Evolutionary conservation across 1,140 invertebrate genomes (phyloP).

Genomic region (Eueides isabella): DNA sequence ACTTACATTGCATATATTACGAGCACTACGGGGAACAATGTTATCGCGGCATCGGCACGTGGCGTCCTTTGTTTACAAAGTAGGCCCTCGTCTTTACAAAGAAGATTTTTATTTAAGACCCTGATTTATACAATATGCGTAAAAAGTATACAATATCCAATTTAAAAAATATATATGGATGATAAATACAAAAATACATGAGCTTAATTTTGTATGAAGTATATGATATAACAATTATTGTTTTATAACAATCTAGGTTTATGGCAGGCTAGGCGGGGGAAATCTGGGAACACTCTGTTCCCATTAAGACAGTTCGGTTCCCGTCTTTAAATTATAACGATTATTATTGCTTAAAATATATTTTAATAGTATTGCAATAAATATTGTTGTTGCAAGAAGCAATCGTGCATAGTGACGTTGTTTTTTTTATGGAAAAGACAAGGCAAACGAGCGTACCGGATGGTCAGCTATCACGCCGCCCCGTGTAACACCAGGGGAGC

Average conservation of each 20-base stretch:
- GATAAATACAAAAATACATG: background rate
- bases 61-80: slow-evolving; percentile 50
- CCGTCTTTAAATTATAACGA: no score
- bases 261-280: no score
- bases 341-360: no score
- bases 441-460: no score
- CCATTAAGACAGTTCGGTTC: no score
- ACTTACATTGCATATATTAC: background rate
- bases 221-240: background rate
- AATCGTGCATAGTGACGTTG: no score
- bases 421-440: no score
- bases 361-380: no score
- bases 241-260: background rate
- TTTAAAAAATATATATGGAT: background rate
- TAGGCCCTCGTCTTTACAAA: slow-evolving; percentile 7
- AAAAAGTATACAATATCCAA: background rate
- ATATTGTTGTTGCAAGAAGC: no score
- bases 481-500: no score
- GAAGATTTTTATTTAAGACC: background rate
- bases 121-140: background rate
- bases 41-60: slow-evolving; percentile 61
- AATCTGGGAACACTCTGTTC: no score
- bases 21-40: slow-evolving; percentile 36
- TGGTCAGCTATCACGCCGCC: no score
- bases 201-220: background rate